Evolutionary conservation across 1,140 invertebrate species (phyloP).

Genomic region (Achroia grisella): DNA sequence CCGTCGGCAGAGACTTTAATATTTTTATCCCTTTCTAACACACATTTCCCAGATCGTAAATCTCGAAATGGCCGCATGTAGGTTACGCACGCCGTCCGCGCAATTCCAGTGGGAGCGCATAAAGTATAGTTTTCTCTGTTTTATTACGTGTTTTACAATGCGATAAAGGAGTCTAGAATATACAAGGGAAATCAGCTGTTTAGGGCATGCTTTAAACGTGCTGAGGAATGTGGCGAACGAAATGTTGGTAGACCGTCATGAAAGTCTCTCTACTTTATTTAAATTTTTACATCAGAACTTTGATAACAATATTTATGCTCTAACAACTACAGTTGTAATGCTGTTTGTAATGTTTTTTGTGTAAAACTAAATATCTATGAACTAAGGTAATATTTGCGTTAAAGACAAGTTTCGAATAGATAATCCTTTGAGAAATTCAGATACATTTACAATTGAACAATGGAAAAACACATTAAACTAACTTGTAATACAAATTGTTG

Average conservation of each 20-base stretch:
- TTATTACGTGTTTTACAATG: slow-evolving; percentile 63
- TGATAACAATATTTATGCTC: too few relatives aligned
- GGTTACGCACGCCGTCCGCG: slow-evolving; percentile 68
- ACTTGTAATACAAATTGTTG: too few relatives aligned
- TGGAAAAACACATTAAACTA: too few relatives aligned
- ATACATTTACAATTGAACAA: too few relatives aligned
- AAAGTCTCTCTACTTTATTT: slow-evolving; percentile 51
- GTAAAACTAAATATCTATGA: too few relatives aligned
- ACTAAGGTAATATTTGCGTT: too few relatives aligned
- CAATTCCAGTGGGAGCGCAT: slow-evolving; percentile 57
- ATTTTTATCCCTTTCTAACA: slow-evolving; percentile 69
- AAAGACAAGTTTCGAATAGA: too few relatives aligned
- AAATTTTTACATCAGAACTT: neutral
- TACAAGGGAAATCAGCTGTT: slow-evolving; percentile 71
- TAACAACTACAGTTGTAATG: too few relatives aligned
- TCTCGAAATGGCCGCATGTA: slow-evolving; percentile 75
- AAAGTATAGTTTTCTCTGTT: slow-evolving; percentile 73
- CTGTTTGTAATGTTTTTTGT: too few relatives aligned
- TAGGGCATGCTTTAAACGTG: slow-evolving; percentile 69
- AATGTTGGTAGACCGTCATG: slow-evolving; percentile 40
- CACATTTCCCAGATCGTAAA: slow-evolving; percentile 75
- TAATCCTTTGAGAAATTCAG: too few relatives aligned
- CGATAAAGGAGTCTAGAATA: slow-evolving; percentile 68
- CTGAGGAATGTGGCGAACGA: slow-evolving; percentile 70
- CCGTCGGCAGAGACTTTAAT: slow-evolving; percentile 60